Base-by-base conservation (phyloP, 2,797 vertebrate genomes). In the Acipenser transmontanus region DNA sequence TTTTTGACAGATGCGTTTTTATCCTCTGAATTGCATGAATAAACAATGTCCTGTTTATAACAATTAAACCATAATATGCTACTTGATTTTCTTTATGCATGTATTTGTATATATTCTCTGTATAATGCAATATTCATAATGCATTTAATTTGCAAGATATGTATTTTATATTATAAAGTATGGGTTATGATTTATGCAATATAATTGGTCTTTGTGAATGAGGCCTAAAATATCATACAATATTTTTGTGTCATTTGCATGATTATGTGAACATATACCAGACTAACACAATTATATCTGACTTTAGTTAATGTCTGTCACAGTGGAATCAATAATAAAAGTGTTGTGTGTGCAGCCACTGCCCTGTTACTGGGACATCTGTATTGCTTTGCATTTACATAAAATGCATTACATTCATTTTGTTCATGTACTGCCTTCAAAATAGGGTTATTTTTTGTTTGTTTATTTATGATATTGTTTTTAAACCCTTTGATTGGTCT, bases 171-270 rank as follows among this genome's bases (percentile, higher is more conserved):
- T 57, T 57, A 57, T 57, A 57, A 57, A 57, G 34, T 57, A 11
- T 57, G 7, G 11, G 14, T 57, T 14, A 57, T 11, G 9, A 57
- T n/a, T 57, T 57, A 13, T 57, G 54, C 54, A n/a, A 2, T 9
- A 57, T 57, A 57, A 57, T 57, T 34, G 34, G 34, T 34, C 34
- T 34, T 34, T 57, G 54, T 57, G 54, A n/a, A 7, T 57, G 11
- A 57, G 7, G 54, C 14, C 54, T 4, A n/a, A 57, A 34, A 65
- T 63, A 50, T 51, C 49, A 64, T 70, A 62, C 64, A 51, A 49
- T 64, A 63, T 67, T 64, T 69, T 61, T 61, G 56, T 54, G 64
- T 47, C 63, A 65, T 67, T 68, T 62, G 64, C 67, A 68, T 49
- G 49, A 62, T 52, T 51, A 68, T 47, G 49, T 61, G 47, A 68